Conservation (phyloP, 2,113 vertebrate species). For the Tamias sibiricus region DNA sequence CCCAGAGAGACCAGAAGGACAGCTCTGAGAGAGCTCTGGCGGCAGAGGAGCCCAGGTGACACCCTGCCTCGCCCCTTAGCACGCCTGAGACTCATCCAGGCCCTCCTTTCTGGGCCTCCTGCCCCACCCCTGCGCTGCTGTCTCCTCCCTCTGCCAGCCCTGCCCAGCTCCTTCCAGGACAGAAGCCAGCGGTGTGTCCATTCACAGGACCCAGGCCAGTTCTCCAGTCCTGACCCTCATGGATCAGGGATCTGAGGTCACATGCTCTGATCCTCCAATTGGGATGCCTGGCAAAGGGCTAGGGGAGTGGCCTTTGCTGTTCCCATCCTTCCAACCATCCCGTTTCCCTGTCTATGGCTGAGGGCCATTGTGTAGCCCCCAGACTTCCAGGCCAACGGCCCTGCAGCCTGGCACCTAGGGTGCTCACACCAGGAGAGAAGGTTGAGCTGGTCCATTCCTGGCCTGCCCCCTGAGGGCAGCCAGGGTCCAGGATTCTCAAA, state of each 20-base stretch:
- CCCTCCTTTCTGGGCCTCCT: background rate
- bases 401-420: background rate
- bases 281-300: background rate
- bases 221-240: background rate
- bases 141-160: background rate
- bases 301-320: background rate
- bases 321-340: no score
- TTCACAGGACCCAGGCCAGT: background rate
- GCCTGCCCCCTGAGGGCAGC: background rate
- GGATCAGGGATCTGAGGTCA: background rate
- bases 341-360: no score
- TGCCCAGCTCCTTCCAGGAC: background rate
- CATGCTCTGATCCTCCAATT: background rate
- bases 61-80: slow-evolving; percentile 48
- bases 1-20: slow-evolving; percentile 63
- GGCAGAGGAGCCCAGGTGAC: background rate
- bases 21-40: slow-evolving; percentile 9
- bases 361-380: no score
- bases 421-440: background rate
- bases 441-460: background rate
- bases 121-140: background rate
- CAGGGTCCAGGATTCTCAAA: background rate
- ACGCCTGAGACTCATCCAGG: background rate
- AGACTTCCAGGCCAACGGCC: background rate
- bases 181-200: background rate